These are phyloP conservation scores for Sceloporus undulatus DNA, from an alignment of 2,113 vertebrate genomes.

Conservation along the genomic window DNA sequence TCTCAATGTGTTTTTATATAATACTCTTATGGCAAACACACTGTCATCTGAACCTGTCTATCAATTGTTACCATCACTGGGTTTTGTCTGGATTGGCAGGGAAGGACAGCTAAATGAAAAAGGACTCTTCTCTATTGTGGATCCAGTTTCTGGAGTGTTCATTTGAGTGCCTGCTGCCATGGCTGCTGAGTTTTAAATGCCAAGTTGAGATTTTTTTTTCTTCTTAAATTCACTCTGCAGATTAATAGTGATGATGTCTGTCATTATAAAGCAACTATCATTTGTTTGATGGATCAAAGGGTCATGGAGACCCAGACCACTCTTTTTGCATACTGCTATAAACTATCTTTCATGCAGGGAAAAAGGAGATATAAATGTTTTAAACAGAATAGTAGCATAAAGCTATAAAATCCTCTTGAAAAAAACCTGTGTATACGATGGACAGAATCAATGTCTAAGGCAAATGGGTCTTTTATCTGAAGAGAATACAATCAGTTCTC, in stretches of 20 bases:
- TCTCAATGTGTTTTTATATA: no score
- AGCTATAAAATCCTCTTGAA: neutral
- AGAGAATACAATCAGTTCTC: neutral
- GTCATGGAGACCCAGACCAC: no score
- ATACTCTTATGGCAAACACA: no score
- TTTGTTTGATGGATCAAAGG: neutral
- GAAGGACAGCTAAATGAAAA: neutral
- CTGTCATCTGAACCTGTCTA: no score
- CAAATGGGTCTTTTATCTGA: no score
- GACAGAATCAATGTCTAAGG: neutral
- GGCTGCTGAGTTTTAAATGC: neutral
- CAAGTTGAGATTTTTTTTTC: neutral
- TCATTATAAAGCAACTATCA: neutral
- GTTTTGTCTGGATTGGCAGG: no score
- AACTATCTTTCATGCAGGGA: no score
- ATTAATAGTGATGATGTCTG: neutral
- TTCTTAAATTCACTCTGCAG: neutral
- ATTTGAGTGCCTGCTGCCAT: neutral
- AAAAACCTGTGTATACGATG: neutral
- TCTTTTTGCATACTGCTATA: neutral
- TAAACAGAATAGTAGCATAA: no score
- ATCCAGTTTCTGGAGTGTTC: neutral
- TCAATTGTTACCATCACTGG: no score
- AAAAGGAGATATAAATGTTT: no score
- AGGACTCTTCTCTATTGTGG: neutral